Base-by-base conservation (phyloP, 30 jellyfish, hydroid and myxozoan genomes). In the Aurelia coerulea region DNA sequence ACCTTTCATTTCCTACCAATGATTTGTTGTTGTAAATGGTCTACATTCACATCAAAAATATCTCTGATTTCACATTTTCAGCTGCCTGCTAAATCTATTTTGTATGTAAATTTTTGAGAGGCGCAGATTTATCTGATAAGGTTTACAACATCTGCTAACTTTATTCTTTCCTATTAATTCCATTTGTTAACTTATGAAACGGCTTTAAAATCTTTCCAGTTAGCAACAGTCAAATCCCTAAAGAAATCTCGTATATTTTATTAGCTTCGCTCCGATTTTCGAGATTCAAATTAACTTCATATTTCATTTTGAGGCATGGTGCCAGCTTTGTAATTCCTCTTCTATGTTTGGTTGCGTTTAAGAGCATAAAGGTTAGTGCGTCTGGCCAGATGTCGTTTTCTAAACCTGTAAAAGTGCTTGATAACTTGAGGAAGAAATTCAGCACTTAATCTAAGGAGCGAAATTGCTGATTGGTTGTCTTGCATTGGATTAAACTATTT, bases 51-150 rank as follows among this genome's bases (percentile, higher is more conserved):
- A 70, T 29, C 67, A 51, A 5, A 23, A 70, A 70, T 70, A 56
- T 41, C 80, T 70, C 62, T 70, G 80, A 70, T 70, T 70, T 70
- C 63, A 70, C 12, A 35, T 42, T 31, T 70, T 70, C 80, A 70
- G 63, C 80, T 70, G 80, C 10, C 62, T 56, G 31, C 37, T n/a
- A 60, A 60, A 60, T 60, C 70, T 60, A 17, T 60, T 60, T 15
- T 53, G 60, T 33, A 75, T 10, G 86, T 58, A 46, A 75, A 75
- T 65, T 79, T 79, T 79, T 79, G 89, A 79, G 34, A 62, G 89
- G 75, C 89, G 89, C 89, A 79, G 89, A 79, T 79, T 79, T 79
- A 79, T 79, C 80, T 65, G 50, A 60, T 60, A 60, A 60, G 70
- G 56, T 46, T 46, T 23, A 60, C 37, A 37, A 23, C 70, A 60